phyloP scores from a whole-genome alignment of 1,140 invertebrate species.

The Spodoptera litura region DNA sequence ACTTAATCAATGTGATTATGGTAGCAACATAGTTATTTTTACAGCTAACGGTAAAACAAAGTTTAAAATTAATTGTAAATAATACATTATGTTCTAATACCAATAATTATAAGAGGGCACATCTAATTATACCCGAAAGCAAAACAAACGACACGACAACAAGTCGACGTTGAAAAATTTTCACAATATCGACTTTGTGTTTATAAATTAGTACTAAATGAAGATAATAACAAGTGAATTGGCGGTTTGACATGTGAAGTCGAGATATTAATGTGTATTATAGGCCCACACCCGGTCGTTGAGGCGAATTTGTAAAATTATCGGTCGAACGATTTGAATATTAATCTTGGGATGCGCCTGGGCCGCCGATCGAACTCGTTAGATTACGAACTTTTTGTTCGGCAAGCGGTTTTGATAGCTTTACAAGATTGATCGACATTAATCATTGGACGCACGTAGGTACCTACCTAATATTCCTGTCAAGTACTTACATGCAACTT shows the following conservation, averaged over 20 bases:
- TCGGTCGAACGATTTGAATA: constrained; percentile 73
- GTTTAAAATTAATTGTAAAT: no score
- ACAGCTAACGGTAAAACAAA: no score
- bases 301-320: constrained; percentile 81
- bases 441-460: constrained; percentile 9
- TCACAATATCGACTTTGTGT: constrained; percentile 48
- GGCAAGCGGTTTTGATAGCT: constrained; percentile 10
- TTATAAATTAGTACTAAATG: constrained; percentile 81
- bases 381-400: constrained; percentile 41
- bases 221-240: constrained; percentile 81
- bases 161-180: constrained; percentile 54
- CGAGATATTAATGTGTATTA: constrained; percentile 83
- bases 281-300: constrained; percentile 76
- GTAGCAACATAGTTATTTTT: no score
- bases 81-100: not conserved
- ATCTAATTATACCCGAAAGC: constrained; percentile 7
- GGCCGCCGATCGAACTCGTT: constrained; percentile 39
- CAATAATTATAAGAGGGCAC: constrained; percentile 11
- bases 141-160: constrained; percentile 27
- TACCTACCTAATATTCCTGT: not conserved
- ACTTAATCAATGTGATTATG: no score
- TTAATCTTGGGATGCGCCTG: constrained; percentile 62
- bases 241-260: constrained; percentile 81
- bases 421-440: constrained; percentile 20
- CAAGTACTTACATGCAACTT: constrained; percentile 3